Evolutionary conservation across 92 coral and sea anemone genomes (phyloP).

Genomic region (Parazoanthus darwini): DNA sequence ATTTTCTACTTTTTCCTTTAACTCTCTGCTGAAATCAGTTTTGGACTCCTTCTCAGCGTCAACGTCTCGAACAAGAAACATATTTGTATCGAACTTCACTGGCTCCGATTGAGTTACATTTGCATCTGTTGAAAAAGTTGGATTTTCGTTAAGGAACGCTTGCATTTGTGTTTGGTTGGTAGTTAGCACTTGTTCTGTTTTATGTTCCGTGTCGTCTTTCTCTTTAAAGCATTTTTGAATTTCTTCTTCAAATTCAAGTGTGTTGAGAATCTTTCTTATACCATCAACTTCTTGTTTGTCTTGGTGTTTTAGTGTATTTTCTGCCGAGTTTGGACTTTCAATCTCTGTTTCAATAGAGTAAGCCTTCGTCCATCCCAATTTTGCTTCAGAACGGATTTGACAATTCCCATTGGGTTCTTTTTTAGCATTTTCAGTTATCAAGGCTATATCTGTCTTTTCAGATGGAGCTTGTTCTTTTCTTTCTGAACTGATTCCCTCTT

Average conservation of each 20-base stretch:
- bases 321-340: not conserved
- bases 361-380: not conserved
- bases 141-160: not conserved
- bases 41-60: not conserved
- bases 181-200: not conserved
- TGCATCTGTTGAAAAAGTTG: not conserved
- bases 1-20: not conserved
- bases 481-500: not conserved
- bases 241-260: not conserved
- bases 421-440: not conserved
- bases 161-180: not conserved
- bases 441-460: not conserved
- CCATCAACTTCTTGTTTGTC: not conserved
- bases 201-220: not conserved
- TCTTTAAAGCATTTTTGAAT: not conserved
- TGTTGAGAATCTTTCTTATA: not conserved
- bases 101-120: not conserved
- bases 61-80: not conserved
- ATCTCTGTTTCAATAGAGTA: not conserved
- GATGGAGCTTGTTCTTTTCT: not conserved
- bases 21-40: not conserved
- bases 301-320: not conserved
- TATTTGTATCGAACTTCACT: not conserved
- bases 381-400: not conserved
- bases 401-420: not conserved